Percentiles rank a stretch among this genome's conserved stretches.
Conservation (phyloP, 2,113 vertebrate genomes). For the Notiomystis cincta region DNA sequence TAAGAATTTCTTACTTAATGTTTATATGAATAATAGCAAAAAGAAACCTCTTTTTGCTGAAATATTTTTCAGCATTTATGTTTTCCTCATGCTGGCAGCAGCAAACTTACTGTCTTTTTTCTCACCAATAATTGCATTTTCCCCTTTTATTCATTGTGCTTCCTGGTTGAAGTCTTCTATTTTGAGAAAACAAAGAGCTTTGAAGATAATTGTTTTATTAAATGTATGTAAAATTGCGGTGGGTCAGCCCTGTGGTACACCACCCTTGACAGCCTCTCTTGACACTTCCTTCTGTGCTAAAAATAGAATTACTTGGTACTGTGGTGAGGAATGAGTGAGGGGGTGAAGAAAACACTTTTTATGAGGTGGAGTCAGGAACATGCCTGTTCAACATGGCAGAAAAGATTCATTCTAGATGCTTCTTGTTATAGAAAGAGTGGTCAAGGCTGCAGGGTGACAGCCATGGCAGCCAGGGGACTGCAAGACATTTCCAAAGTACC, state of each 20-base stretch:
- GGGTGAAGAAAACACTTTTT: not conserved
- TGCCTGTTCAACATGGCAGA: not conserved
- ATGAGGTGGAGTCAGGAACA: not conserved
- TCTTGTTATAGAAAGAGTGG: not conserved
- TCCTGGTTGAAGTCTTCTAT: not conserved
- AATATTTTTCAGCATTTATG: not conserved
- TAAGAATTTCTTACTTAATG: not conserved
- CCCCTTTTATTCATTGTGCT: not conserved
- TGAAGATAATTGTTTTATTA: not conserved
- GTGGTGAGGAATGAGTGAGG: not conserved
- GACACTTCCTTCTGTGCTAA: not conserved
- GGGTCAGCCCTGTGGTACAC: not conserved
- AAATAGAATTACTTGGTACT: not conserved
- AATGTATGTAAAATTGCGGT: not conserved
- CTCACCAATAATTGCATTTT: not conserved
- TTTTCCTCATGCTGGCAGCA: not conserved
- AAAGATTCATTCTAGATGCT: not conserved
- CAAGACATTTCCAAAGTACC: not conserved
- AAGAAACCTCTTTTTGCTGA: not conserved
- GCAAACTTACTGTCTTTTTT: not conserved
- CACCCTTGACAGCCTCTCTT: not conserved
- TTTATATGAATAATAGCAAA: not conserved
- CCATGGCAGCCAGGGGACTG: not conserved
- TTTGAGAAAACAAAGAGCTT: conserved; percentile 3
- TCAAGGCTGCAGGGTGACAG: not conserved